Evolutionary conservation across 2,888 invertebrate species (phyloP), one percentile per base, ranked within the genome.

Genomic region (Peribatodes rhomboidaria): DNA sequence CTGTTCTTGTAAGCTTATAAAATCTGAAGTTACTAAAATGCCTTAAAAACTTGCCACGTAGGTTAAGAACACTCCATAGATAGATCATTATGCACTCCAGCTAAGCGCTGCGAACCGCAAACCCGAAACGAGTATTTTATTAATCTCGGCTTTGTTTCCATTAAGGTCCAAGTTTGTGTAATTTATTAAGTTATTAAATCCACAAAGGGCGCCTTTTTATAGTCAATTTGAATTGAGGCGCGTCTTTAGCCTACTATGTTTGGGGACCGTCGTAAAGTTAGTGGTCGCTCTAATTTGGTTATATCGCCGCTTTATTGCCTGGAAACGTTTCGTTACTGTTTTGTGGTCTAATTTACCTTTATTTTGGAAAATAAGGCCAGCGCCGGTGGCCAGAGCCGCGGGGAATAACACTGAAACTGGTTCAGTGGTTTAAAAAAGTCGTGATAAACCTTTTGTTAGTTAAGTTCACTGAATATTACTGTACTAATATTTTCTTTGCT

Each of bases 181-280:
- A 72, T 75, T 72, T 73, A 73, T 71, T 69, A 68, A 68, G 71
- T 73, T 73, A 73, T 70, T 73, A 72, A 71, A 70, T 66, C 57
- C 64, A 56, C 69, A 69, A 60, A 70, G 65, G 70, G 67, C 65
- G 63, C 55, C 65, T 71, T 73, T 75, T 75, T 74, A 75, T 71
- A 62, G 67, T 66, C 72, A 74, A 74, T 74, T 72, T 70, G 66
- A 72, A 71, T 72, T 66, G 70, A 70, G 69, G 63, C 65, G 69
- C 54, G 67, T 68, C 58, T 72, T 61, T 68, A 57, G 66, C 65
- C 61, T 47, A 61, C 69, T 64, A 54, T 64, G 68, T 67, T 64
- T 61, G 60, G 64, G 62, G 49, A 67, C 63, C 56, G 65, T 71
- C 73, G 71, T 73, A 71, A 73, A 73, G 65, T 73, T 71, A 69